phyloP scores from a whole-genome alignment of 2,797 vertebrate genomes.

The Crypturellus tataupa region DNA sequence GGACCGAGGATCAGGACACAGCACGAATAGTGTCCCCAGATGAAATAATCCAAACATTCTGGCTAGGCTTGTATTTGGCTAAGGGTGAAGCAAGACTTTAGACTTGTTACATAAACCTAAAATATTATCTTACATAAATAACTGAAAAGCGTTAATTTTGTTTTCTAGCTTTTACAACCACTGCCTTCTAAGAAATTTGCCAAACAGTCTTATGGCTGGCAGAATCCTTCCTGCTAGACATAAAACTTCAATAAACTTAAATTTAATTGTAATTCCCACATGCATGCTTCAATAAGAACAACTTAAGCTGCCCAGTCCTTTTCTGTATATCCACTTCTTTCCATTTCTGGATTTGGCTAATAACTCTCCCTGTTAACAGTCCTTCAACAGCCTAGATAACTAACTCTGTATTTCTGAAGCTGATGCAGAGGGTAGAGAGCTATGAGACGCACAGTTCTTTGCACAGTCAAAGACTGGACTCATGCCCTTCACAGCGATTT shows the following conservation, averaged over 20 bases:
- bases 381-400: neutral
- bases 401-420: neutral
- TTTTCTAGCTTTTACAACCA: neutral
- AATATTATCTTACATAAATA: neutral
- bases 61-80: neutral
- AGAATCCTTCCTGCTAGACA: neutral
- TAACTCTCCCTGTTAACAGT: neutral
- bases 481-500: neutral
- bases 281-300: neutral
- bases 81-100: neutral
- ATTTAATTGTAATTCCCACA: neutral
- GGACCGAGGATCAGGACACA: neutral
- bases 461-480: neutral
- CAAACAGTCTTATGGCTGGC: neutral
- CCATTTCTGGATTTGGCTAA: neutral
- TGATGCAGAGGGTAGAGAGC: neutral
- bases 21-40: neutral
- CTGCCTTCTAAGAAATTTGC: neutral
- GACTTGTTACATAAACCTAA: neutral
- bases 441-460: neutral
- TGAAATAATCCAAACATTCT: neutral
- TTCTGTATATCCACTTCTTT: neutral
- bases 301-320: neutral
- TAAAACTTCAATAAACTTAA: neutral
- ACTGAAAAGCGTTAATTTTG: neutral